Percentiles rank a stretch among this genome's conserved stretches.
Evolutionary conservation across 64 coral and sea anemone genomes (phyloP).

Genomic region (Montipora cactus): DNA sequence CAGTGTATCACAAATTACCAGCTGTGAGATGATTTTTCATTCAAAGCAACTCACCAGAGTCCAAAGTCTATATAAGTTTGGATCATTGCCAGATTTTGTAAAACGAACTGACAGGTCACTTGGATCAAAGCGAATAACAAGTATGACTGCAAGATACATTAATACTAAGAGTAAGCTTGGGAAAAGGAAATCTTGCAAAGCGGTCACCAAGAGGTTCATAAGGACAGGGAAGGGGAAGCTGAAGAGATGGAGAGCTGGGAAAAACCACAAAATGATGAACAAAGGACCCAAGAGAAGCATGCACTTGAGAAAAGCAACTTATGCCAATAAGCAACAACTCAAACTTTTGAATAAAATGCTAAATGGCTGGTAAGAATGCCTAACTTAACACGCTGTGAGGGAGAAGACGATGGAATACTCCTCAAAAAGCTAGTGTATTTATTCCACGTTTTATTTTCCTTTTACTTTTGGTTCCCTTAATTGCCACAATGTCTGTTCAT

Average conservation of each 20-base stretch:
- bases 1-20: not conserved
- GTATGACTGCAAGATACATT: not conserved
- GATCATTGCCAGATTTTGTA: not conserved
- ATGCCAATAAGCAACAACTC: conserved; percentile 75
- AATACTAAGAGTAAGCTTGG: conserved; percentile 78
- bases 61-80: conserved; percentile 12
- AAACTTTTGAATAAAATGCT: conserved; percentile 93
- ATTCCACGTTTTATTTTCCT: too few relatives aligned
- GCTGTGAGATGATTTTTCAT: not conserved
- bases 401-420: too few relatives aligned
- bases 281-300: conserved; percentile 85
- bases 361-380: not conserved
- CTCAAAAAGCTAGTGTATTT: too few relatives aligned
- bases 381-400: fast-evolving
- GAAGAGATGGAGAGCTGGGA: conserved; percentile 84
- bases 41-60: not conserved
- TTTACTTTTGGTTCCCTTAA: too few relatives aligned
- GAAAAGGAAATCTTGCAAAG: conserved; percentile 89
- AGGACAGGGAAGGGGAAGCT: conserved; percentile 85
- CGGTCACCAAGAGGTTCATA: conserved; percentile 84
- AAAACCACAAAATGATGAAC: conserved; percentile 91
- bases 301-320: conserved; percentile 74
- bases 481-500: too few relatives aligned
- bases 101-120: not conserved
- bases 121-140: not conserved